Conservation (phyloP, 2,113 vertebrate species). For the Zosterops pallidus region DNA sequence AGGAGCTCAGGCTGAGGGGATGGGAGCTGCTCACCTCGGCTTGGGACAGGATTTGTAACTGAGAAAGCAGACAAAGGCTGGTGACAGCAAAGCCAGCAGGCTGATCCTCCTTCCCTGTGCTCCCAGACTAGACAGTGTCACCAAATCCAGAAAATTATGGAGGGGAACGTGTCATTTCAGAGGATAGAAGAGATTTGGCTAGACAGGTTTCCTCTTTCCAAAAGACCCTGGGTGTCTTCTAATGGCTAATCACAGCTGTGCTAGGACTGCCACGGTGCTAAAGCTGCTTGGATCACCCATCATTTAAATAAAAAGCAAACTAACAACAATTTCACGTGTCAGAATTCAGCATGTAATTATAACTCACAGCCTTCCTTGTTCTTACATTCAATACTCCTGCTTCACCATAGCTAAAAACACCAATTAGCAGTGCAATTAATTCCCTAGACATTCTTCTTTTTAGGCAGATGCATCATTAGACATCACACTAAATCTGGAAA, state of each 20-base stretch:
- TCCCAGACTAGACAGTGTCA: not conserved
- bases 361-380: constrained; percentile 49
- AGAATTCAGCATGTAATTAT: constrained; percentile 20
- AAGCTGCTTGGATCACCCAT: constrained; percentile 27
- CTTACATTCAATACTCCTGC: constrained; percentile 66
- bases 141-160: not conserved
- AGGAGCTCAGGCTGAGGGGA: not conserved
- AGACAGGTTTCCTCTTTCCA: constrained; percentile 9
- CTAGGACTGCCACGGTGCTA: not conserved
- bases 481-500: not conserved
- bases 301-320: constrained; percentile 29
- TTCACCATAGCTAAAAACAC: constrained; percentile 36
- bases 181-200: not conserved
- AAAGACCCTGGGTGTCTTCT: not conserved
- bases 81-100: not conserved
- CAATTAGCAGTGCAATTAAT: constrained; percentile 57
- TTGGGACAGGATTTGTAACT: not conserved
- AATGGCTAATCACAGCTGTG: not conserved
- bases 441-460: constrained; percentile 60
- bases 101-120: not conserved
- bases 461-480: constrained; percentile 20
- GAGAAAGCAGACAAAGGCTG: not conserved
- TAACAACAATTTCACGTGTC: constrained; percentile 17
- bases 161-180: not conserved
- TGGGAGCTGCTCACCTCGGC: not conserved